phyloP scores from a whole-genome alignment of 2,888 invertebrate species.

The Synergus itoensis region DNA sequence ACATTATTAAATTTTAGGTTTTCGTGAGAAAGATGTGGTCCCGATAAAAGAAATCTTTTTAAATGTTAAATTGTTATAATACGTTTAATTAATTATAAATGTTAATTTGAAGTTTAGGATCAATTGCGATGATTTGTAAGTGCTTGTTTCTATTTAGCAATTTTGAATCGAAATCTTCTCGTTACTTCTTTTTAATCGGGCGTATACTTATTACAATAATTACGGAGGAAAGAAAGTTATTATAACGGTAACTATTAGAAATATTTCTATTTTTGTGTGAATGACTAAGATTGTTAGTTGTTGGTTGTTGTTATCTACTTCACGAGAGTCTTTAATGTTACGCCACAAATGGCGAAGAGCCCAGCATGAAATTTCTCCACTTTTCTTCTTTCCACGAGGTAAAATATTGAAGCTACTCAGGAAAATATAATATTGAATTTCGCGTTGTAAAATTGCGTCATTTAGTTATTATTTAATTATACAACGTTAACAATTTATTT shows the following conservation, averaged over 20 bases:
- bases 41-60: neutral
- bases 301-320: conserved; percentile 77
- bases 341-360: conserved; percentile 62
- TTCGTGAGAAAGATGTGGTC: too few species aligned
- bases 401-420: conserved; percentile 39
- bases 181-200: neutral
- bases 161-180: neutral
- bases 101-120: neutral
- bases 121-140: neutral
- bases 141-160: neutral
- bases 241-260: conserved; percentile 42
- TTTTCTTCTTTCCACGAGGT: conserved; percentile 26
- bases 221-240: neutral
- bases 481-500: neutral
- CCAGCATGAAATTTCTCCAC: neutral
- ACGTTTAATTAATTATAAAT: conserved; percentile 66
- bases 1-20: too few species aligned
- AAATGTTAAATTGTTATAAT: conserved; percentile 67
- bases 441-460: conserved; percentile 45
- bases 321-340: conserved; percentile 76
- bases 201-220: neutral
- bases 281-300: conserved; percentile 76
- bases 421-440: conserved; percentile 44
- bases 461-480: neutral
- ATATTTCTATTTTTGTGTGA: conserved; percentile 76